These are phyloP conservation scores for Plebejus argus DNA, from an alignment of 2,888 invertebrate genomes.

Conservation along the genomic window DNA sequence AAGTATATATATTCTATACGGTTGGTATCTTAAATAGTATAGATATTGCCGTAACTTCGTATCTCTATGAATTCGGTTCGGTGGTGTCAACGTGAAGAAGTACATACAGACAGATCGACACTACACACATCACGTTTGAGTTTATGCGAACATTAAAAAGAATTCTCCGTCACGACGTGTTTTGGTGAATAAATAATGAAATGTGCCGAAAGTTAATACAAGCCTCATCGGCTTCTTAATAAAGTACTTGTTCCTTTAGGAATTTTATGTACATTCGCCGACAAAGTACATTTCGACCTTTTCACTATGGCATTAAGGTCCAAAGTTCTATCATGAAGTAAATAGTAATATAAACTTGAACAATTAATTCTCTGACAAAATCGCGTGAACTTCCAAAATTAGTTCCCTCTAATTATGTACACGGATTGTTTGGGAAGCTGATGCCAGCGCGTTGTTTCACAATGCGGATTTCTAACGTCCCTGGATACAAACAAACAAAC, in stretches of 20 bases:
- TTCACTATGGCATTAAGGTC: neutral
- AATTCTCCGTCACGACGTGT: neutral
- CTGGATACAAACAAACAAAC: neutral
- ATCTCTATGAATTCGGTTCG: no score
- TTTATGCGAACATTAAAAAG: neutral
- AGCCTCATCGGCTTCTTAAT: neutral
- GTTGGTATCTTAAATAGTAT: no score
- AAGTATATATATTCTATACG: no score
- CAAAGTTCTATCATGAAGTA: neutral
- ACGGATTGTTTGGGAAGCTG: slow-evolving; percentile 9
- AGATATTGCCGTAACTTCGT: no score
- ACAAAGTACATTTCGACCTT: neutral
- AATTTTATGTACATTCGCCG: neutral
- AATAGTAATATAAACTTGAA: slow-evolving; percentile 5
- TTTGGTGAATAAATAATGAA: neutral
- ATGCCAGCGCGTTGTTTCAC: neutral
- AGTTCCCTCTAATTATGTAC: slow-evolving; percentile 20
- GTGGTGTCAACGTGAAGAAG: no score
- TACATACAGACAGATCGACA: no score
- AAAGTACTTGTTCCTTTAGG: neutral
- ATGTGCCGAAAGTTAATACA: neutral
- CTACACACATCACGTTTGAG: no score
- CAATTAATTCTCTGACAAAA: slow-evolving; percentile 5
- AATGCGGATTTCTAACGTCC: neutral
- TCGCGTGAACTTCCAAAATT: slow-evolving; percentile 24